phyloP scores from a whole-genome alignment of 2,797 vertebrate species.

The Prunella strophiata region DNA sequence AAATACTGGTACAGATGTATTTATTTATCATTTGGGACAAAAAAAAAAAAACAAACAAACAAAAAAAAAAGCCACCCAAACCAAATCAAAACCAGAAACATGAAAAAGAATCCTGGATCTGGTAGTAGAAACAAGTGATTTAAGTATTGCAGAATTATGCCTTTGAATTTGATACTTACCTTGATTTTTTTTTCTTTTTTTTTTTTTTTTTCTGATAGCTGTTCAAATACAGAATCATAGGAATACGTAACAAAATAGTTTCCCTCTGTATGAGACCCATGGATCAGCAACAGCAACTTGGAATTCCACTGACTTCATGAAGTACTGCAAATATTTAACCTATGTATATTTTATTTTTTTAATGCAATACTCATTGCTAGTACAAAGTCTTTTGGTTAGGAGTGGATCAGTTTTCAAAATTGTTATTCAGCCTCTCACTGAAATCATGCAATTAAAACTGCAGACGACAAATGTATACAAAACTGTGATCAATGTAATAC shows the following conservation, averaged over 20 bases:
- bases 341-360: neutral
- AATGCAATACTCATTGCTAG: neutral
- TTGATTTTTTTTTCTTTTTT: neutral
- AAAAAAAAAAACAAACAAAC: neutral
- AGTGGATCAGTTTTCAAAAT: neutral
- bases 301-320: neutral
- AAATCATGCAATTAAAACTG: neutral
- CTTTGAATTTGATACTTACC: neutral
- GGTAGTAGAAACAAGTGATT: neutral
- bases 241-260: neutral
- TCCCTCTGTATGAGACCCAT: neutral
- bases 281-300: neutral
- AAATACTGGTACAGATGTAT: neutral
- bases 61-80: rapidly evolving
- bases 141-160: neutral
- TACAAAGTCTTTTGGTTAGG: neutral
- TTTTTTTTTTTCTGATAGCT: neutral
- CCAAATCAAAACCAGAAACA: neutral
- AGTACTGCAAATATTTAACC: neutral
- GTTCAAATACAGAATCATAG: neutral
- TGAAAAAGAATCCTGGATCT: neutral
- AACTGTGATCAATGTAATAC: neutral
- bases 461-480: neutral
- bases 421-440: neutral
- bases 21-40: neutral